A percentile compares a stretch with the other conserved stretches of the same genome.
phyloP scores from a whole-genome alignment of 2,797 vertebrate species.

The Danio aesculapii region DNA sequence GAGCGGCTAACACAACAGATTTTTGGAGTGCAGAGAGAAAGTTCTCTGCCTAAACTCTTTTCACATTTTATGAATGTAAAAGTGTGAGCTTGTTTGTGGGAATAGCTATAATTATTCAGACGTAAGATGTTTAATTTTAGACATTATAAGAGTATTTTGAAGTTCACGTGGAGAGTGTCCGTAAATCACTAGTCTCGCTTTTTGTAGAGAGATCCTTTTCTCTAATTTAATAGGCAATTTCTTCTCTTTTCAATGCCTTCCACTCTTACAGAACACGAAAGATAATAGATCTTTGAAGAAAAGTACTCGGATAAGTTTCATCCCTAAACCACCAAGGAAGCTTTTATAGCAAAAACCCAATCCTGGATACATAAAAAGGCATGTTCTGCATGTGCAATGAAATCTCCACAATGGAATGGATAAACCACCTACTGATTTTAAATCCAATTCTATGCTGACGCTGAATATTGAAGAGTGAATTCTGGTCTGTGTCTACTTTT shows the following conservation, averaged over 20 bases:
- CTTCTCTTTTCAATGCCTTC: not conserved
- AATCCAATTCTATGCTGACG: not conserved
- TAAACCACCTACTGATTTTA: slow-evolving; percentile 10
- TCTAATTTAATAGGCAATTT: not conserved
- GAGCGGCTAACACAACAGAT: not conserved
- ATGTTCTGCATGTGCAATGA: not conserved
- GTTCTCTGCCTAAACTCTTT: not conserved
- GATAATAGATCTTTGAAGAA: slow-evolving; percentile 8
- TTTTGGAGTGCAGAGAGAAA: not conserved
- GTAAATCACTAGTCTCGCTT: not conserved
- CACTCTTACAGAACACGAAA: not conserved
- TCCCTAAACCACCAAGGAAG: not conserved
- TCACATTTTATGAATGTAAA: not conserved
- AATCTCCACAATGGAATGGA: not conserved
- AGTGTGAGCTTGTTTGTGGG: not conserved
- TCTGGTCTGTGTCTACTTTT: not conserved
- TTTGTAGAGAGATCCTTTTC: not conserved
- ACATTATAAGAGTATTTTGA: not conserved
- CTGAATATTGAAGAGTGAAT: not conserved
- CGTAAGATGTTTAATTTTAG: not conserved
- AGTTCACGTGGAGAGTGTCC: not conserved
- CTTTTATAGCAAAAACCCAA: slow-evolving; percentile 10
- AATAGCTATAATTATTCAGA: not conserved
- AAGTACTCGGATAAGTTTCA: not conserved
- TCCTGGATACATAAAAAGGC: not conserved